phyloP scores from a whole-genome alignment of 2,113 vertebrate genomes.

The Cacatua alba region DNA sequence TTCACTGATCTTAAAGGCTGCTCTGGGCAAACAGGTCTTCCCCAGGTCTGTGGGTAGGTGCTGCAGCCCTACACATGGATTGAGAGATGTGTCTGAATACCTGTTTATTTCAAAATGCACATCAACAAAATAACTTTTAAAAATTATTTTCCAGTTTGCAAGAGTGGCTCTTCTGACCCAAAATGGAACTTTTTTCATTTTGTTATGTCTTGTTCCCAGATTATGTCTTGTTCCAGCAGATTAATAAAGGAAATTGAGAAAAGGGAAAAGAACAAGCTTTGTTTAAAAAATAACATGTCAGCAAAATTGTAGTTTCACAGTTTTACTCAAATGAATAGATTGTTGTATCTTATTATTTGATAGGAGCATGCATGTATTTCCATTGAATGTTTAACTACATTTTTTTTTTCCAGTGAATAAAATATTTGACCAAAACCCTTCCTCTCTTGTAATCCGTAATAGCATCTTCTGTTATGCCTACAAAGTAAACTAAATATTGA shows the following conservation, averaged over 20 bases:
- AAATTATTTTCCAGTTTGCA: neutral
- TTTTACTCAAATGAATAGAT: constrained; percentile 5
- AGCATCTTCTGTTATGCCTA: neutral
- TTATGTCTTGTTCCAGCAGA: neutral
- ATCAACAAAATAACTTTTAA: neutral
- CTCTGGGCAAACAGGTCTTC: neutral
- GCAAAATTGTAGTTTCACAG: neutral
- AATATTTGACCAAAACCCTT: neutral
- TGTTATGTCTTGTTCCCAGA: neutral
- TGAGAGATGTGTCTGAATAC: neutral
- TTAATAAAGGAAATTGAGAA: constrained; percentile 2
- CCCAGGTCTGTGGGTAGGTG: neutral
- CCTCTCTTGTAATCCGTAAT: neutral
- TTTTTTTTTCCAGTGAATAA: neutral
- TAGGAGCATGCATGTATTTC: neutral
- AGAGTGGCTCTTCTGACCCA: neutral
- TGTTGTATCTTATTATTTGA: neutral
- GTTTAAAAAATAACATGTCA: constrained; percentile 11
- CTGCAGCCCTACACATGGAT: neutral
- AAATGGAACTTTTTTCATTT: neutral
- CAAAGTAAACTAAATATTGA: neutral
- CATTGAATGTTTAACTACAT: neutral
- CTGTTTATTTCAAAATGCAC: neutral
- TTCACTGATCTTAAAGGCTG: neutral
- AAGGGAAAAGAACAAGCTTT: neutral